Base-by-base conservation (phyloP, 2,888 invertebrate species). In the Mesorhabditis belari region DNA sequence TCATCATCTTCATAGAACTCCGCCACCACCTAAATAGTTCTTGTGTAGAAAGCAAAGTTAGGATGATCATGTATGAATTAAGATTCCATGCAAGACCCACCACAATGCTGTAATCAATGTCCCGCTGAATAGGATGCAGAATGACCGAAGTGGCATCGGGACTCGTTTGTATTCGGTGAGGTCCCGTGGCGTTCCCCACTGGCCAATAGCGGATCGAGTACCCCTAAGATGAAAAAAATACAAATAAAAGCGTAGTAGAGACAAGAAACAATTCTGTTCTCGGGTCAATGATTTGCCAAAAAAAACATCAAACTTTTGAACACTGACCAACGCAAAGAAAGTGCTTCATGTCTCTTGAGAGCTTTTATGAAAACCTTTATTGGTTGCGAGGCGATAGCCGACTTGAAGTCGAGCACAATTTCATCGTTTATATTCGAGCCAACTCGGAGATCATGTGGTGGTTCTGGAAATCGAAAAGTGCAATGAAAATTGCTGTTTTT, bases 341-440 rank as follows among this genome's bases (percentile, higher is more conserved):
- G n/a, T n/a, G n/a, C n/a, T n/a, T n/a, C n/a, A n/a, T n/a, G n/a
- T n/a, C n/a, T n/a, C n/a, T n/a, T n/a, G n/a, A n/a, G n/a, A n/a
- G n/a, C n/a, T n/a, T n/a, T n/a, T n/a, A n/a, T n/a, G n/a, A n/a
- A n/a, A n/a, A 66, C 65, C 59, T 67, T 66, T 55, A 73, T 60
- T 4, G 70, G 72, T 27, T 71, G 66, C 6, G 68, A 69, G 23
- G 73, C 60, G 26, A 67, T 66, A 3, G 75, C 76, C 19, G 77
- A 74, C 54, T 77, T 77, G 70, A 79, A 79, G 55, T 76, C 76
- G 25, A 79, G 60, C 4, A 79, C 70, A 49, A 72, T 70, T 49
- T 79, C 79, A 53, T 77, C 78, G 60, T 79, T 78, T 56, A 79
- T 77, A 64, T 77, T 79, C 50, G 75, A 70, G 51, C 79, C 78